Evolutionary conservation across 1,140 invertebrate species (phyloP).

Genomic region (Mycetomoellerius zeteki): DNA sequence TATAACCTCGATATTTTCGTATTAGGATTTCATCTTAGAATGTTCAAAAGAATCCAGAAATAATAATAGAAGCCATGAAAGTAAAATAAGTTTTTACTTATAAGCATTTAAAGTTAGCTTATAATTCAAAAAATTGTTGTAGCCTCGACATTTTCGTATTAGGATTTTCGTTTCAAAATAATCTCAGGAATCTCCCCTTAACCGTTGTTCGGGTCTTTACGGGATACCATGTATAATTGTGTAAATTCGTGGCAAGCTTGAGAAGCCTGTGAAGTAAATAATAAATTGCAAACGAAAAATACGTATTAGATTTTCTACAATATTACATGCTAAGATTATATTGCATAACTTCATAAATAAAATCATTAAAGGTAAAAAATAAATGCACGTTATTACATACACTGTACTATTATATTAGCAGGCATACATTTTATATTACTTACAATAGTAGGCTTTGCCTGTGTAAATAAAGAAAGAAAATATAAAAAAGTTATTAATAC

Average conservation of each 20-base stretch:
- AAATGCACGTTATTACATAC: background rate
- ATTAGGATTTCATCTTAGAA: too few species aligned
- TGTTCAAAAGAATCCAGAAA: too few species aligned
- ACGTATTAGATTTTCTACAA: background rate
- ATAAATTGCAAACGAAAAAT: constrained; percentile 3
- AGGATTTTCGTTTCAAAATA: too few species aligned
- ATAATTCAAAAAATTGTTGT: too few species aligned
- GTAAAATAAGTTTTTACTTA: too few species aligned
- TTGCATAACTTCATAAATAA: background rate
- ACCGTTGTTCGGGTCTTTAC: too few species aligned
- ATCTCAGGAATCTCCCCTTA: too few species aligned
- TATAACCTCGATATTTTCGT: too few species aligned
- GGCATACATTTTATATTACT: constrained; percentile 87
- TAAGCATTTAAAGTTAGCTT: too few species aligned
- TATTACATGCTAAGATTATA: background rate
- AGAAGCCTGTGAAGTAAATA: background rate
- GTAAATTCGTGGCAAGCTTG: constrained; percentile 12
- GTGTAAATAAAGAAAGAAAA: constrained; percentile 82
- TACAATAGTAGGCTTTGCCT: constrained; percentile 92
- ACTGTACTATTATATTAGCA: constrained; percentile 32
- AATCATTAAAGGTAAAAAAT: background rate
- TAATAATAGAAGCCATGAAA: too few species aligned
- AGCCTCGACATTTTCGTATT: too few species aligned
- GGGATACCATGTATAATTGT: too few species aligned
- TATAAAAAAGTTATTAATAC: constrained; percentile 81